Conservation (phyloP, 2,113 vertebrate species). For the Cryptotis parvus region DNA sequence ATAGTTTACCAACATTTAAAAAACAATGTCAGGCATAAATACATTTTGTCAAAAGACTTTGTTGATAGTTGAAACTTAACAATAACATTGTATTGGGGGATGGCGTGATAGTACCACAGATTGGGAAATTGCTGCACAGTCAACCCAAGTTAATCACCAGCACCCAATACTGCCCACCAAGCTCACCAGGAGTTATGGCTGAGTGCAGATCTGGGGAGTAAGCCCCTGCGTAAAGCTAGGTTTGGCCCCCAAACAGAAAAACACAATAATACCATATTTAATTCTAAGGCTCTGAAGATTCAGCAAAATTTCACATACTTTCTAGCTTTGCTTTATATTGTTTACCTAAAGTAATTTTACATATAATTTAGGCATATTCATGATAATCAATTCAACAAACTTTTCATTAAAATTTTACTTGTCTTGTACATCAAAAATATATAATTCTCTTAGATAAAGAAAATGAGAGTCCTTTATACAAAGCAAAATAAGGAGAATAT, state of each 20-base stretch:
- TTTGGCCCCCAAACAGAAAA: no score
- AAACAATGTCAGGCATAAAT: background rate
- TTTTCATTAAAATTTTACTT: conserved; percentile 6
- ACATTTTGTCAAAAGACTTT: background rate
- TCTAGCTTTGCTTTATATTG: background rate
- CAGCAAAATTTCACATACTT: background rate
- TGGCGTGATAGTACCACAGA: no score
- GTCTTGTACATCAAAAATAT: conserved; percentile 2
- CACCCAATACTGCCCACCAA: no score
- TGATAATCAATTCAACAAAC: conserved; percentile 31
- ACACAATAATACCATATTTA: background rate
- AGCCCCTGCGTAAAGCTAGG: no score
- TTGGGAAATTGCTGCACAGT: no score
- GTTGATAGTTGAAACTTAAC: conserved; percentile 20
- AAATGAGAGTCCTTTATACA: background rate
- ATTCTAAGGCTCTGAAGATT: background rate
- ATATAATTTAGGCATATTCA: background rate
- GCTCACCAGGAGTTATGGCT: no score
- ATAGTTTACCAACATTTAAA: conserved; percentile 17
- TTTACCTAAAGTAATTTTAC: background rate
- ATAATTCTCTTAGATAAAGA: background rate
- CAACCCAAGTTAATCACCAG: no score
- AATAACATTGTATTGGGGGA: background rate
- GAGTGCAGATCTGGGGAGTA: no score
- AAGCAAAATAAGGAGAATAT: conserved; percentile 23